Conservation (phyloP, 2,797 vertebrate genomes). For the Apodemus agrarius region DNA sequence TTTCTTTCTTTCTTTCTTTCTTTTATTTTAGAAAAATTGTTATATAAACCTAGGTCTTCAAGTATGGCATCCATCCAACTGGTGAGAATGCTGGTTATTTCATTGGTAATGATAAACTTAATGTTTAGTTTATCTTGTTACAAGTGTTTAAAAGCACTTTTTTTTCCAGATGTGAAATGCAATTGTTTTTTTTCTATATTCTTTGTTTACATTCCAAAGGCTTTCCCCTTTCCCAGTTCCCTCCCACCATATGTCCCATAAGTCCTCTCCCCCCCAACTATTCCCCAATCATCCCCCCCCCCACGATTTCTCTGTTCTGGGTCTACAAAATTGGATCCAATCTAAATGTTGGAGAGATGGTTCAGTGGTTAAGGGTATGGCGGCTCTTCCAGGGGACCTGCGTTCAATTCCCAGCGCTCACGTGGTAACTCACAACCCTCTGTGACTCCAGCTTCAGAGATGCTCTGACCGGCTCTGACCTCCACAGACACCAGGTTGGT, state of each 20-base stretch:
- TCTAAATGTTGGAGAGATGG: too few relatives aligned
- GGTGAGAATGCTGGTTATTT: constrained; percentile 3
- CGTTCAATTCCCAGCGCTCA: not conserved
- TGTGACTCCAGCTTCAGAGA: not conserved
- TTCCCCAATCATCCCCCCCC: too few relatives aligned
- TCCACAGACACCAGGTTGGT: not conserved
- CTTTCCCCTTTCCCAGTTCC: too few relatives aligned
- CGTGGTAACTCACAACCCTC: not conserved
- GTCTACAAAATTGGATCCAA: too few relatives aligned
- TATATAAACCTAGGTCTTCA: constrained; percentile 26
- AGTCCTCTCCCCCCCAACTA: too few relatives aligned
- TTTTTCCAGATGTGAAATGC: not conserved
- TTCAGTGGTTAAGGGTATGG: not conserved
- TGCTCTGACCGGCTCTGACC: not conserved
- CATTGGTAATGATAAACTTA: not conserved
- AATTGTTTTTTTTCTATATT: too few relatives aligned
- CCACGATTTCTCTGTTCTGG: too few relatives aligned
- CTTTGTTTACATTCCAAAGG: too few relatives aligned
- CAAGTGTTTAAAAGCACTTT: constrained; percentile 11
- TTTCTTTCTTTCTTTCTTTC: too few relatives aligned
- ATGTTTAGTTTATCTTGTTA: constrained; percentile 10
- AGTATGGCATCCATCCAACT: not conserved
- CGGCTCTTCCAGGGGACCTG: not conserved
- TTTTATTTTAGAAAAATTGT: not conserved
- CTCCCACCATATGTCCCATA: too few relatives aligned